A percentile compares a stretch with the other conserved stretches of the same genome.
phyloP scores from a whole-genome alignment of 2,888 invertebrate genomes.

The Drosophila setosimentum region DNA sequence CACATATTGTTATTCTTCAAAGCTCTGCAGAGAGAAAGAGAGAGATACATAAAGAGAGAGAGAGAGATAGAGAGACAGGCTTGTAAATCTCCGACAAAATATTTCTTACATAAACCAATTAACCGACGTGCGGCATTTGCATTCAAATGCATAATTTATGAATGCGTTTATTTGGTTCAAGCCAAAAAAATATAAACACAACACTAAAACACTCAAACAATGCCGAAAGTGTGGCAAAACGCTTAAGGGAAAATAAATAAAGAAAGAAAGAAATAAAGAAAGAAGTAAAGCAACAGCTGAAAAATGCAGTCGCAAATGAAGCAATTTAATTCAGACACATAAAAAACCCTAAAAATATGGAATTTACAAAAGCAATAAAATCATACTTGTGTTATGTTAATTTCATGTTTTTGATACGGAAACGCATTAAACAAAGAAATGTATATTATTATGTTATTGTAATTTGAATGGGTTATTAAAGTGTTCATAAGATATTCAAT shows the following conservation, averaged over 20 bases:
- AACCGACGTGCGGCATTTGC: conserved; percentile 63
- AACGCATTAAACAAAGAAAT: conserved; percentile 31
- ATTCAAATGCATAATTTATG: conserved; percentile 76
- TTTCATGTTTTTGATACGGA: conserved; percentile 36
- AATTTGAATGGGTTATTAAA: conserved; percentile 52
- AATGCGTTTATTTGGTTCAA: conserved; percentile 52
- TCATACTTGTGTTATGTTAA: conserved; percentile 55
- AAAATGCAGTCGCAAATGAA: conserved; percentile 70
- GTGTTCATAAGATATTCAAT: neutral
- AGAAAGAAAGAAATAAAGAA: conserved; percentile 1
- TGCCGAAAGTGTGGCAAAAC: conserved; percentile 63
- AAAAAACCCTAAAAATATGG: conserved; percentile 32
- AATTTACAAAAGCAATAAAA: conserved; percentile 48
- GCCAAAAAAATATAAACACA: conserved; percentile 28
- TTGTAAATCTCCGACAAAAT: conserved; percentile 43
- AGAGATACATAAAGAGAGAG: neutral
- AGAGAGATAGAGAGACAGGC: neutral
- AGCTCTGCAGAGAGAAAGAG: neutral
- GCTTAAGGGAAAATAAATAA: conserved; percentile 53
- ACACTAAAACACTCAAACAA: conserved; percentile 12
- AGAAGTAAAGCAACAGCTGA: neutral
- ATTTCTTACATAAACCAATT: conserved; percentile 74
- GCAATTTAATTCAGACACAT: conserved; percentile 50
- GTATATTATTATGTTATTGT: conserved; percentile 50
- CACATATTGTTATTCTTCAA: conserved; percentile 47